These are phyloP conservation scores for Odocoileus hemionus DNA, from an alignment of 2,113 vertebrate genomes.

Conservation along the genomic window DNA sequence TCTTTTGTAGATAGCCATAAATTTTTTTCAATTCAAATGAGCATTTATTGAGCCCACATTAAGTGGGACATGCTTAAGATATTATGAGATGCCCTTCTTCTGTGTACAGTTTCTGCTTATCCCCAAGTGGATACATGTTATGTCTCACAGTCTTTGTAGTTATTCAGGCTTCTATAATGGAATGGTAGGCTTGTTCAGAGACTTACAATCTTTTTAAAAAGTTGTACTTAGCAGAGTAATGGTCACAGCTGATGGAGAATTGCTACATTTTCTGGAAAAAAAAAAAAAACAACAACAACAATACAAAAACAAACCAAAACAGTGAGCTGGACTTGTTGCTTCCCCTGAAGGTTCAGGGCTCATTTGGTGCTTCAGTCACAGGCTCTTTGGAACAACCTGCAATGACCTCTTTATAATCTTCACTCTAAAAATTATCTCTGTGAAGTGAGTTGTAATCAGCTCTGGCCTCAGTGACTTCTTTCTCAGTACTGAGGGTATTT, in stretches of 20 bases:
- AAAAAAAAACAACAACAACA: background rate
- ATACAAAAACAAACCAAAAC: background rate
- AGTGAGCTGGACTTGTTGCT: background rate
- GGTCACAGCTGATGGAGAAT: background rate
- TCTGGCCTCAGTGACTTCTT: background rate
- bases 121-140: background rate
- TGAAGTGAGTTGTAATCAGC: background rate
- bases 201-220: background rate
- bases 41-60: background rate
- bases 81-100: background rate
- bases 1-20: background rate
- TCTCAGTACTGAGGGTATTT: background rate
- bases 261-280: background rate
- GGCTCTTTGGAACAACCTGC: background rate
- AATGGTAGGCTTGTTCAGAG: background rate
- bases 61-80: background rate
- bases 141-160: background rate
- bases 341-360: background rate
- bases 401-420: background rate
- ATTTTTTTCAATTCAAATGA: background rate
- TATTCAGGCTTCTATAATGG: background rate
- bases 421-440: background rate
- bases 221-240: background rate
- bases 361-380: background rate
- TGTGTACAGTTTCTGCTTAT: background rate